phyloP scores from a whole-genome alignment of 1,140 invertebrate species.

The Fopius arisanus region DNA sequence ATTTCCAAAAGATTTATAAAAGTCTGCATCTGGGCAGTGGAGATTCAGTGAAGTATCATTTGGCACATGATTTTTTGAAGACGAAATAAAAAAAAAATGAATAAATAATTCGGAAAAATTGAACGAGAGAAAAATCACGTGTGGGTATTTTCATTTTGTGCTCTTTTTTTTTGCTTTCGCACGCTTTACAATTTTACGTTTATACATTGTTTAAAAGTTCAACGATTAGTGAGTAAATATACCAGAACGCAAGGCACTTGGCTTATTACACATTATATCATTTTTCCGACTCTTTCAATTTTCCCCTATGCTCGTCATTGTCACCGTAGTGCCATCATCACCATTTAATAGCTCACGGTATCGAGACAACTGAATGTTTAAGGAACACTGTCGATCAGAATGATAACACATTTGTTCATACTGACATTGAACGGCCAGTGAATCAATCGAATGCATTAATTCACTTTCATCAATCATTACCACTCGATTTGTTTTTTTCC shows the following conservation, averaged over 20 bases:
- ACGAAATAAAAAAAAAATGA: neutral
- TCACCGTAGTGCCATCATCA: conserved; percentile 34
- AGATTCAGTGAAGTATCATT: conserved; percentile 21
- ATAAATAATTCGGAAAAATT: neutral
- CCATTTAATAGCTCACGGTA: conserved; percentile 50
- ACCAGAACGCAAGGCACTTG: conserved; percentile 65
- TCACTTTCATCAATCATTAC: neutral
- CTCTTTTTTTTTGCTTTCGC: neutral
- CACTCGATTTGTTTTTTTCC: neutral
- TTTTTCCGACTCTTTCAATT: conserved; percentile 31
- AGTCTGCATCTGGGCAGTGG: conserved; percentile 13
- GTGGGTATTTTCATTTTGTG: neutral
- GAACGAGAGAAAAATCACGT: conserved; percentile 7
- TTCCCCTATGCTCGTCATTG: conserved; percentile 18
- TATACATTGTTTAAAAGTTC: conserved; percentile 58
- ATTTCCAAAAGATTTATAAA: conserved; percentile 2
- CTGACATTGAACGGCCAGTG: neutral
- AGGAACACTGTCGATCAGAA: neutral
- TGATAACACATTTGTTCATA: neutral
- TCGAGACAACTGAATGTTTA: conserved; percentile 44
- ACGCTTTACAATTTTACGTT: conserved; percentile 19
- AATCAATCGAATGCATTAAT: neutral
- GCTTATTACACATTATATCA: conserved; percentile 57
- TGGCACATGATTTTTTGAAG: conserved; percentile 20
- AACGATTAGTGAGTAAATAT: conserved; percentile 56